Evolutionary conservation across 2,888 invertebrate genomes (phyloP).

Genomic region (Agrotis ipsilon): DNA sequence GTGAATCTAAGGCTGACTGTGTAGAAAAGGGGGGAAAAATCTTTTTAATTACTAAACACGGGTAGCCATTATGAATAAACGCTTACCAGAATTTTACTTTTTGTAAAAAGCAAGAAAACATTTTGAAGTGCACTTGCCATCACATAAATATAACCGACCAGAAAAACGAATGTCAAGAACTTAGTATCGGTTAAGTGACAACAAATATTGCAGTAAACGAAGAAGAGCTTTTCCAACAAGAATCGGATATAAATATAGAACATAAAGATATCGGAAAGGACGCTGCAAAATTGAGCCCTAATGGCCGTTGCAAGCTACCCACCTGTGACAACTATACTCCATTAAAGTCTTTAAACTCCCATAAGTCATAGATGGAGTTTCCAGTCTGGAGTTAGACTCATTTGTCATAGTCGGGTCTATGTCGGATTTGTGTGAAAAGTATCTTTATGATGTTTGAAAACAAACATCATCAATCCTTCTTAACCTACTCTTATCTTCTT

Average conservation of each 20-base stretch:
- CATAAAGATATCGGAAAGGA: conserved; percentile 1
- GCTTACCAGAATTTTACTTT: neutral
- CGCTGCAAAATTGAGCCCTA: conserved; percentile 20
- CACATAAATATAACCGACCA: neutral
- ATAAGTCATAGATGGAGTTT: conserved; percentile 54
- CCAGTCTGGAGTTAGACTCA: conserved; percentile 40
- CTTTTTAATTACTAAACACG: conserved; percentile 26
- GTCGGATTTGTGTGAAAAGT: conserved; percentile 37
- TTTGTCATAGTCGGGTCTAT: conserved; percentile 52
- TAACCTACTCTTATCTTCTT: conserved; percentile 11
- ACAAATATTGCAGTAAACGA: neutral
- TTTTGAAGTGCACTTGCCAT: neutral
- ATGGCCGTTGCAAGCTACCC: conserved; percentile 27
- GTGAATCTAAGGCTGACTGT: neutral
- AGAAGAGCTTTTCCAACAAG: conserved; percentile 6
- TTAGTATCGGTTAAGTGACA: neutral
- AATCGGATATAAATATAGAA: conserved; percentile 2
- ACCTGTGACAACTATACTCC: conserved; percentile 48
- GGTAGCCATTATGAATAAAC: conserved; percentile 7
- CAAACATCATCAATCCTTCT: conserved; percentile 36
- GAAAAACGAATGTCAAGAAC: neutral
- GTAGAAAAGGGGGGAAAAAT: neutral
- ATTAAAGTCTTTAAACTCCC: conserved; percentile 54
- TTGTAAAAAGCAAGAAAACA: neutral
- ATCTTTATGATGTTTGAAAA: conserved; percentile 50